Evolutionary conservation across 2,113 vertebrate species (phyloP).

Genomic region (Pangasianodon hypophthalmus): DNA sequence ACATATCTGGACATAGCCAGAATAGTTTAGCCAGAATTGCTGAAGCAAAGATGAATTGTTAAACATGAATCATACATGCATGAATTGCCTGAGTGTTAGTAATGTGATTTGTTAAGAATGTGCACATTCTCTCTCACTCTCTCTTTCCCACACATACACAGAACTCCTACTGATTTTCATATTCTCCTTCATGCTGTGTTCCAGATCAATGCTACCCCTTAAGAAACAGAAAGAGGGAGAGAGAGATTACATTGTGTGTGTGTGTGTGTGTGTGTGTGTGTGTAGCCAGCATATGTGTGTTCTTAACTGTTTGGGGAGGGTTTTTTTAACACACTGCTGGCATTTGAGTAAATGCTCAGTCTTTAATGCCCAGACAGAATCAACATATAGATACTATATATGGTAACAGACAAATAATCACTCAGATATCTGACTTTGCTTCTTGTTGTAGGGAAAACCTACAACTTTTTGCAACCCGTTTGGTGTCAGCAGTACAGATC

Average conservation of each 20-base stretch:
- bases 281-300: background rate
- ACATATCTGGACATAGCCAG: too few relatives aligned
- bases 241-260: too few relatives aligned
- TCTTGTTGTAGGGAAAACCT: too few relatives aligned
- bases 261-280: too few relatives aligned
- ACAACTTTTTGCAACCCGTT: background rate
- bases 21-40: background rate
- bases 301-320: too few relatives aligned
- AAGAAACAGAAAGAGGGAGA: background rate
- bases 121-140: background rate
- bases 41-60: background rate
- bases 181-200: conserved; percentile 16
- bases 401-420: too few relatives aligned
- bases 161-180: background rate
- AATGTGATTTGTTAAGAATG: background rate
- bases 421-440: too few relatives aligned
- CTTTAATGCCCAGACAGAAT: too few relatives aligned
- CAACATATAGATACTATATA: too few relatives aligned
- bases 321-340: too few relatives aligned
- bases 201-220: conserved; percentile 1
- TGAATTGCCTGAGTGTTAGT: background rate
- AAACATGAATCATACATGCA: background rate
- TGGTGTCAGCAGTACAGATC: background rate
- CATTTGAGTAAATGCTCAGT: too few relatives aligned
- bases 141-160: background rate